A percentile compares a stretch with the other conserved stretches of the same genome.
phyloP scores from a whole-genome alignment of 2,797 vertebrate genomes.

The Crocidura indochinensis region DNA sequence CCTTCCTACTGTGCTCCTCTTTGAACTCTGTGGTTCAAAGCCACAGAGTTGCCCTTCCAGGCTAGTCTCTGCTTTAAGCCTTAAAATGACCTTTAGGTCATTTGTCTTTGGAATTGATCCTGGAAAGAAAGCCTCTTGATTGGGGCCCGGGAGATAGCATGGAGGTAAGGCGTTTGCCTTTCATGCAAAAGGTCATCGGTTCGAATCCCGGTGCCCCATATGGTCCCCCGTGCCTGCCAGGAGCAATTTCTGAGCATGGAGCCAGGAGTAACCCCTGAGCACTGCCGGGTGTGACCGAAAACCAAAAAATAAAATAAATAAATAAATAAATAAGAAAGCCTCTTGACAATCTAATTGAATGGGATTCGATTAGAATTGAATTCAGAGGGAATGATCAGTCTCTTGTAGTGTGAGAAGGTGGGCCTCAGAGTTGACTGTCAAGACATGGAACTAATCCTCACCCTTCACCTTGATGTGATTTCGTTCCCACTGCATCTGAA shows the following conservation, averaged over 20 bases:
- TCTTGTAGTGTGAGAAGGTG: conserved; percentile 4
- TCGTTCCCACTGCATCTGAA: background rate
- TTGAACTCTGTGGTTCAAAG: background rate
- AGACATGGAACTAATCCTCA: background rate
- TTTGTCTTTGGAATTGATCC: conserved; percentile 43
- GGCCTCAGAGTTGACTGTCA: background rate
- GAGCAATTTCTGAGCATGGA: too few species aligned
- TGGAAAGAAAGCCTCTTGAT: conserved; percentile 3
- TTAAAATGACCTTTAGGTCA: background rate
- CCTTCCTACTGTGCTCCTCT: background rate
- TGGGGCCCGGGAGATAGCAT: too few species aligned
- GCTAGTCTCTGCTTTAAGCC: background rate
- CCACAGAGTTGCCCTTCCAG: background rate
- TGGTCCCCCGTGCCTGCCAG: too few species aligned
- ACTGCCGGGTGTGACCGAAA: too few species aligned
- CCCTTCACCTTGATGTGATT: background rate
- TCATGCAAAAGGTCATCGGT: too few species aligned
- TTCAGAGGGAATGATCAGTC: background rate
- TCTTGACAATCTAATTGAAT: background rate
- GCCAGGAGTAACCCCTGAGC: too few species aligned
- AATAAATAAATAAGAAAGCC: too few species aligned
- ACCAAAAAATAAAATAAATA: too few species aligned
- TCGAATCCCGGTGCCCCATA: too few species aligned
- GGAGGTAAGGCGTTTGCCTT: too few species aligned
- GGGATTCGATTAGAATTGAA: background rate